Percentiles rank a stretch among this genome's conserved stretches.
These are phyloP conservation scores for Umimayanthus kanabou DNA, from an alignment of 92 coral and sea anemone species.

Conservation along the genomic window DNA sequence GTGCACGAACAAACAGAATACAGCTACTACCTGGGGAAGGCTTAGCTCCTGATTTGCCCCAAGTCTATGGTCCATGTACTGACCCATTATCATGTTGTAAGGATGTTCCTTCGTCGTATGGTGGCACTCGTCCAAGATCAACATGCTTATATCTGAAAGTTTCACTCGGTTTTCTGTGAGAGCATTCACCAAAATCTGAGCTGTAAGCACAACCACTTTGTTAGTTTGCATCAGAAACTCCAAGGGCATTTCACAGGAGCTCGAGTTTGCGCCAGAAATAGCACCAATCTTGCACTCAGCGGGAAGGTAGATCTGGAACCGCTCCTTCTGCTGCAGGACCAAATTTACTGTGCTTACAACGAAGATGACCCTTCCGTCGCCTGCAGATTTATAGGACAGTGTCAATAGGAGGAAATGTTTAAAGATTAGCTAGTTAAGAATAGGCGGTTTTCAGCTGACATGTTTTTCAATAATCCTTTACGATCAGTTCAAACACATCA, in stretches of 20 bases:
- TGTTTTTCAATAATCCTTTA: not conserved
- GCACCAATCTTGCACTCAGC: constrained; percentile 67
- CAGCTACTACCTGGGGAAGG: constrained; percentile 68
- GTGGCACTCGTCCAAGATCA: constrained; percentile 95
- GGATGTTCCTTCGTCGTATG: constrained; percentile 89
- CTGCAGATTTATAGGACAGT: constrained; percentile 3
- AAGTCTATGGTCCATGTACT: constrained; percentile 59
- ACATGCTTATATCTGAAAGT: constrained; percentile 68
- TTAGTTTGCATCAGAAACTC: constrained; percentile 52
- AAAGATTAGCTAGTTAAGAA: not conserved
- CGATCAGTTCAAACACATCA: too few species aligned
- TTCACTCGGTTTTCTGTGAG: constrained; percentile 56
- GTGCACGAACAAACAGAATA: not conserved
- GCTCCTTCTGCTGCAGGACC: constrained; percentile 84
- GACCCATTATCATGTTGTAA: constrained; percentile 86
- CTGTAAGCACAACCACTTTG: constrained; percentile 85
- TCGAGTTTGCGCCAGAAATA: constrained; percentile 80
- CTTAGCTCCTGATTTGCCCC: constrained; percentile 44
- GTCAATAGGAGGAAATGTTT: too few species aligned
- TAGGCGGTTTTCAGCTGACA: not conserved
- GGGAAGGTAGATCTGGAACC: constrained; percentile 69
- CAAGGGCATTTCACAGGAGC: constrained; percentile 68
- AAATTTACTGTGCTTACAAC: constrained; percentile 97
- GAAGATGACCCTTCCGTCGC: constrained; percentile 67
- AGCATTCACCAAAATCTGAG: constrained; percentile 91